These are phyloP conservation scores for Lophotis ruficrista DNA, from an alignment of 2,113 vertebrate genomes.

Conservation along the genomic window DNA sequence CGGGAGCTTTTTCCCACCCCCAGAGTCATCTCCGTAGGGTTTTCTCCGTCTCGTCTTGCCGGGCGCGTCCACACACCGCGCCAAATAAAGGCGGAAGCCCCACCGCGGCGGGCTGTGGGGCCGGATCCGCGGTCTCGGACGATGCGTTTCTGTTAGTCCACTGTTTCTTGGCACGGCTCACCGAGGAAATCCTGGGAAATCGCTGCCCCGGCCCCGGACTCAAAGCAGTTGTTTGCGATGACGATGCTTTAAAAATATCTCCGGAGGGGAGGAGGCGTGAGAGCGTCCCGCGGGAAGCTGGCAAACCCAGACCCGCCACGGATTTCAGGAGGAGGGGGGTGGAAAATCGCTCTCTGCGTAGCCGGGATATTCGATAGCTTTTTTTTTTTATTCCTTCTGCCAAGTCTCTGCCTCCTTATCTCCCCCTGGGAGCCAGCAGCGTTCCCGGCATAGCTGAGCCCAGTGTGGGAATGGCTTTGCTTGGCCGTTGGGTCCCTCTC, in stretches of 20 bases:
- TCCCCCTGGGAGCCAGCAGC: background rate
- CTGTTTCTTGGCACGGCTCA: background rate
- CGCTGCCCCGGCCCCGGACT: background rate
- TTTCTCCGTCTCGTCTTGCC: fast-evolving
- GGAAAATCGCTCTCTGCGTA: background rate
- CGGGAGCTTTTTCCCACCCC: fast-evolving
- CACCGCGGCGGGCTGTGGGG: background rate
- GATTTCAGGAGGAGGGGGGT: background rate
- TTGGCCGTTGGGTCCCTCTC: background rate
- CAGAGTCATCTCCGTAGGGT: fast-evolving
- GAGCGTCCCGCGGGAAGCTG: background rate
- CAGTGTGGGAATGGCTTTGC: too few species aligned
- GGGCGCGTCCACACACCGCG: fast-evolving
- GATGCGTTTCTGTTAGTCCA: background rate
- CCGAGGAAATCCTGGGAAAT: background rate
- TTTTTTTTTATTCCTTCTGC: background rate
- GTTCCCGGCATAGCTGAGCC: background rate
- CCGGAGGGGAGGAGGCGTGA: background rate
- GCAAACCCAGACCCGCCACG: fast-evolving
- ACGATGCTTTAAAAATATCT: background rate
- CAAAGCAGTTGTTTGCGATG: background rate
- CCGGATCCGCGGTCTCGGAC: fast-evolving
- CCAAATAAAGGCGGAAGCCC: background rate
- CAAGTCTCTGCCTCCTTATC: background rate
- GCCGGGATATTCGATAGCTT: background rate